phyloP scores from a whole-genome alignment of 2,888 invertebrate species.

The Poecilobothrus nobilitatus region DNA sequence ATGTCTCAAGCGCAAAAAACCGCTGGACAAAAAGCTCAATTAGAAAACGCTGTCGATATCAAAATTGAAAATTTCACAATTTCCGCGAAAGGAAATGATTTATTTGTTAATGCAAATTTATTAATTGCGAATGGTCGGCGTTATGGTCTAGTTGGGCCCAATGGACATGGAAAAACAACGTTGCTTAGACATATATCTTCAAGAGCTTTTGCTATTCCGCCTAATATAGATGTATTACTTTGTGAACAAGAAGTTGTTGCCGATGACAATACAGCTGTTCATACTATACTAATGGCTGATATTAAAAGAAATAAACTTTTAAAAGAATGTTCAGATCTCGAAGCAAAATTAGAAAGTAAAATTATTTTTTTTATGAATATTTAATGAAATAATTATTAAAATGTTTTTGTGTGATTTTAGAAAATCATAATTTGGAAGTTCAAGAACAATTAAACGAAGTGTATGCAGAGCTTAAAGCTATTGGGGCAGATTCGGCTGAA shows the following conservation, averaged over 20 bases:
- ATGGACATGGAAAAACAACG: constrained; percentile 98
- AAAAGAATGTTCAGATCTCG: constrained; percentile 74
- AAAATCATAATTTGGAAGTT: constrained; percentile 56
- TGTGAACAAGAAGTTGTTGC: constrained; percentile 98
- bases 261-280: constrained; percentile 86
- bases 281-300: constrained; percentile 89
- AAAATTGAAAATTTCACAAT: constrained; percentile 98
- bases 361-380: background rate
- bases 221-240: constrained; percentile 87
- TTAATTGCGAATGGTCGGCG: constrained; percentile 87
- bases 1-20: constrained; percentile 75
- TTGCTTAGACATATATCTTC: constrained; percentile 85
- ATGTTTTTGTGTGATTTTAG: background rate
- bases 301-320: constrained; percentile 75
- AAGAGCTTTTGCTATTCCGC: constrained; percentile 86
- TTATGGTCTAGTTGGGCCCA: constrained; percentile 97
- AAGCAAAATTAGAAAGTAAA: constrained; percentile 54
- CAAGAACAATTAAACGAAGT: constrained; percentile 80
- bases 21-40: constrained; percentile 64
- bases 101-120: constrained; percentile 92
- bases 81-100: constrained; percentile 91
- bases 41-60: constrained; percentile 93
- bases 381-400: background rate
- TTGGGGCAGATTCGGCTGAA: constrained; percentile 97
- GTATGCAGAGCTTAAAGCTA: constrained; percentile 89